Conservation (phyloP, 1,140 invertebrate species). For the Cardiocondyla obscurior region DNA sequence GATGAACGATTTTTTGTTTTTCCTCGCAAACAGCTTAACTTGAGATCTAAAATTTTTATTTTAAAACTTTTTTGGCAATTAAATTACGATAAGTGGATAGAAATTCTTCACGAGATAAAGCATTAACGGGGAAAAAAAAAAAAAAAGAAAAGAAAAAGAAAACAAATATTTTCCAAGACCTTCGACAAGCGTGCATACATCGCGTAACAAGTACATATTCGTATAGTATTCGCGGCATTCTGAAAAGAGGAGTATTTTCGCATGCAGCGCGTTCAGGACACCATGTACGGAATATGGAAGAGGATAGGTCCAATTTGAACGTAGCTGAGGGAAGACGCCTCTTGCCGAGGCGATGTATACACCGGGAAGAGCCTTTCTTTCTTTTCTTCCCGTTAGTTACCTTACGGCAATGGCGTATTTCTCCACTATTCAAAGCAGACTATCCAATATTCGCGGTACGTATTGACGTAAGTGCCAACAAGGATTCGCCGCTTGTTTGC, state of each 20-base stretch:
- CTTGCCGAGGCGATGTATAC: constrained; percentile 7
- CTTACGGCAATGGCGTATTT: not conserved
- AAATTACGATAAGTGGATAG: not conserved
- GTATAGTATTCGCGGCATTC: not conserved
- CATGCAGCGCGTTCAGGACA: not conserved
- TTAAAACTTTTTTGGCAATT: not conserved
- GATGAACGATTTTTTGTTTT: not conserved
- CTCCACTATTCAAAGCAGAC: constrained; percentile 50
- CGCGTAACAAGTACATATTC: constrained; percentile 12
- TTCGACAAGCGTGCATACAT: not conserved
- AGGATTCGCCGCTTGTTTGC: constrained; percentile 37
- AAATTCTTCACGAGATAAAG: not conserved
- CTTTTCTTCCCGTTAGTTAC: constrained; percentile 30
- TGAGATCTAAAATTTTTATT: not conserved
- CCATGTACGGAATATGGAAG: constrained; percentile 30
- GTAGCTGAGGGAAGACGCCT: not conserved
- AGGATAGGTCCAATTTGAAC: constrained; percentile 39
- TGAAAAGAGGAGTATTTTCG: not conserved
- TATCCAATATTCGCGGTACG: constrained; percentile 56
- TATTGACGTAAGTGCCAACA: constrained; percentile 44
- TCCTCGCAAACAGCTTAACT: not conserved
- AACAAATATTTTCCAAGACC: not conserved
- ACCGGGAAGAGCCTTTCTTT: not conserved
- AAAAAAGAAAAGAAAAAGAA: no score
- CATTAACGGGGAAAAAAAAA: not conserved